phyloP scores from a whole-genome alignment of 2,113 vertebrate species.

The Arvicanthis niloticus region DNA sequence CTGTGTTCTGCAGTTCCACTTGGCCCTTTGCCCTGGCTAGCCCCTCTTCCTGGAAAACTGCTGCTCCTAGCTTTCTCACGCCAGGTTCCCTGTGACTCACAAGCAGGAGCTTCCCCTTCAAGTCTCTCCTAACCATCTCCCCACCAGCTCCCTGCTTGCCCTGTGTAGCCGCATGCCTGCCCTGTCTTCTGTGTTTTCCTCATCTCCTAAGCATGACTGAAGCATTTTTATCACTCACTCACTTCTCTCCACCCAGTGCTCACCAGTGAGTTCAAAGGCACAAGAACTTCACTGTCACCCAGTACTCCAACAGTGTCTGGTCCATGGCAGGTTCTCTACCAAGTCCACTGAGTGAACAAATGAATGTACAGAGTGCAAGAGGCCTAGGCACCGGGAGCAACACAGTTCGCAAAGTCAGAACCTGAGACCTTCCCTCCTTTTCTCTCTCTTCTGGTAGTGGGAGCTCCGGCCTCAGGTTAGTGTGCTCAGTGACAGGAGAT shows the following conservation, averaged over 20 bases:
- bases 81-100: background rate
- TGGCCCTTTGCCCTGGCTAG: background rate
- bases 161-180: too few species aligned
- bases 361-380: background rate
- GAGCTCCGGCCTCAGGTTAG: background rate
- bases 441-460: background rate
- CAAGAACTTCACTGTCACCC: background rate
- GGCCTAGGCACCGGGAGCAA: background rate
- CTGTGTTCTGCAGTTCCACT: background rate
- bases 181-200: background rate
- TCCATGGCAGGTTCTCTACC: background rate
- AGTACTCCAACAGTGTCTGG: background rate
- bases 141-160: background rate
- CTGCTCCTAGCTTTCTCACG: background rate
- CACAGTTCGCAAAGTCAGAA: background rate
- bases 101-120: background rate
- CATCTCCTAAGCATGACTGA: background rate
- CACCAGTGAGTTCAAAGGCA: background rate
- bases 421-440: background rate
- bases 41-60: constrained; percentile 25
- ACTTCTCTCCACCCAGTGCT: background rate
- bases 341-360: background rate
- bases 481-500: background rate
- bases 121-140: background rate
- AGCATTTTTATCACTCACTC: background rate